Base-by-base conservation (phyloP, 2,888 invertebrate genomes). In the Brachypalpus laphriformis region DNA sequence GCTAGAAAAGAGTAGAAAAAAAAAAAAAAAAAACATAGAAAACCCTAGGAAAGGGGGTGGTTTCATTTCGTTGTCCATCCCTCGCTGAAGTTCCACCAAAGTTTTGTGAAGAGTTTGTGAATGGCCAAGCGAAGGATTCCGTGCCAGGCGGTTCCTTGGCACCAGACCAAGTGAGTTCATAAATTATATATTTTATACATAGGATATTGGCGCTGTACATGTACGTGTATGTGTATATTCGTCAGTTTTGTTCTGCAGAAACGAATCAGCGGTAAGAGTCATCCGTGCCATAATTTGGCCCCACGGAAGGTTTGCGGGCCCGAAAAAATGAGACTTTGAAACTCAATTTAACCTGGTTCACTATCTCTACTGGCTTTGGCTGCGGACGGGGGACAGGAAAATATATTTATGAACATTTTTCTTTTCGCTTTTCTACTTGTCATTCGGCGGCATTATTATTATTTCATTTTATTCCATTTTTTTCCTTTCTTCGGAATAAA, bases 111-210 rank as follows among this genome's bases (percentile, higher is more conserved):
- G 78, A 83, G 83, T 61, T 83, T 78, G 75, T 85, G 85, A 88
- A 87, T 88, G 88, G 88, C 88, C 88, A 86, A 87, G 87, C 83
- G 47, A 77, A 78, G 83, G 74, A 61, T 76, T 63, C 56, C 83
- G 82, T 82, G 71, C 77, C 82, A 82, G 82, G 54, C 78, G 22
- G 78, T 65, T 42, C 80, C 86, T 42, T 78, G 80, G 77, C 71
- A 81, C 83, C 86, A 86, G 83, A 81, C 77, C 86, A 88, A 88
- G 87, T 87, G 81, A 88, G 88, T 88, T 88, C 88, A 88, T 88
- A 88, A 88, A 88, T 88, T 88, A 87, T 87, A 87, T 88, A 87
- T 87, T 81, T 81, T 85, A 85, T 85, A 81, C 65, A 85, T 59
- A 66, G 57, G 18, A 37, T 47, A 45, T 68, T 63, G 74, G 80